A percentile compares a stretch with the other conserved stretches of the same genome.
Evolutionary conservation across 64 coral and sea anemone species (phyloP).

Genomic region (Actinia equina): DNA sequence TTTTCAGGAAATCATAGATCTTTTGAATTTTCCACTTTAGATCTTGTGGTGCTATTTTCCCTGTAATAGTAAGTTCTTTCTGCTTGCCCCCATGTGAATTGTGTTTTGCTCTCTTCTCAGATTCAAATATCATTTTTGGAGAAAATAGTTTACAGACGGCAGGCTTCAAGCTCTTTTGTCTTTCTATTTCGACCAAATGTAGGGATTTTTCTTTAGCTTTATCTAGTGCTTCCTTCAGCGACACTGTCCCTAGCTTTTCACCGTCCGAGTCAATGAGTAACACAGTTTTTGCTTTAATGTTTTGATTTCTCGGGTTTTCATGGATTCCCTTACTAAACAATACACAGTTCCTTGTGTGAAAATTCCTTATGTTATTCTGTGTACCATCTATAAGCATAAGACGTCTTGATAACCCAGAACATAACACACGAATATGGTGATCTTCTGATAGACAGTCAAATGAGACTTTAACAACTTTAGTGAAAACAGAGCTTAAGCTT

Average conservation of each 20-base stretch:
- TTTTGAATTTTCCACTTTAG: constrained; percentile 74
- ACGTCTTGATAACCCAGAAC: too few relatives aligned
- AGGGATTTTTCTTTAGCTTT: constrained; percentile 18
- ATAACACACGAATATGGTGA: background rate
- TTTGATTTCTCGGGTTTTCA: constrained; percentile 18
- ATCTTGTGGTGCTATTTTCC: constrained; percentile 66
- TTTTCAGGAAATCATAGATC: constrained; percentile 41
- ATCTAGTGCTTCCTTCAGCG: background rate
- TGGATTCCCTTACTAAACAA: constrained; percentile 4
- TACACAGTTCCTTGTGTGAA: background rate
- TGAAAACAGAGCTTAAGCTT: background rate
- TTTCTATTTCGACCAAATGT: constrained; percentile 15
- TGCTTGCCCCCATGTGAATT: constrained; percentile 31
- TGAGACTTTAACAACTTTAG: background rate
- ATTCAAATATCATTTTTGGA: constrained; percentile 30
- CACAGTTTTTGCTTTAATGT: constrained; percentile 6
- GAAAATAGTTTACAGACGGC: constrained; percentile 59
- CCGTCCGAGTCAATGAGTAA: background rate
- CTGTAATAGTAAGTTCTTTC: constrained; percentile 48
- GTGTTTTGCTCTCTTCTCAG: constrained; percentile 53
- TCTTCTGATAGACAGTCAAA: background rate
- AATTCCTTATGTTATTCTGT: background rate
- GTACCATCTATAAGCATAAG: background rate
- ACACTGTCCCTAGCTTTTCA: background rate
- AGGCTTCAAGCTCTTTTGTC: constrained; percentile 14